Evolutionary conservation across 2,888 invertebrate species (phyloP).

Genomic region (Merodon equestris): DNA sequence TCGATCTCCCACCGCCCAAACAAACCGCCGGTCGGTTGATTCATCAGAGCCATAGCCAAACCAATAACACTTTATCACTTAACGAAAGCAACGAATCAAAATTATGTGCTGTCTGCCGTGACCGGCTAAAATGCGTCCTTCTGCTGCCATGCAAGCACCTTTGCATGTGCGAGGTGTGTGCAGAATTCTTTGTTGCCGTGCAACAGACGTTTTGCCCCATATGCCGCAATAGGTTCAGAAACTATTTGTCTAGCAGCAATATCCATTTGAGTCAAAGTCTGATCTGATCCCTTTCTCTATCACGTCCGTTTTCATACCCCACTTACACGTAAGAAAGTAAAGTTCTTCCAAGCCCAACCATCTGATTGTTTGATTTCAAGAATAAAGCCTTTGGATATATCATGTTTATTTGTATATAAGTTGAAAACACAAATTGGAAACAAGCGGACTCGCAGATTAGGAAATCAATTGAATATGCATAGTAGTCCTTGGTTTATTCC

Average conservation of each 20-base stretch:
- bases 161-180: slow-evolving; percentile 71
- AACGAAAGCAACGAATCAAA: slow-evolving; percentile 50
- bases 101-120: slow-evolving; percentile 70
- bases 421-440: too few species aligned
- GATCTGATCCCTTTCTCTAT: slow-evolving; percentile 1
- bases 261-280: slow-evolving; percentile 48
- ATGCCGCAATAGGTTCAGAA: slow-evolving; percentile 65
- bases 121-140: slow-evolving; percentile 70
- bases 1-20: slow-evolving; percentile 33
- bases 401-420: too few species aligned
- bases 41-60: neutral
- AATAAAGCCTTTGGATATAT: too few species aligned
- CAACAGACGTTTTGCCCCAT: slow-evolving; percentile 69
- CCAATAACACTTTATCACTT: neutral
- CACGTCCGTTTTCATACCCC: too few species aligned
- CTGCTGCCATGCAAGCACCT: slow-evolving; percentile 72
- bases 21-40: neutral
- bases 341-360: neutral
- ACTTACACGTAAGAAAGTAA: slow-evolving; percentile 19
- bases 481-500: too few species aligned
- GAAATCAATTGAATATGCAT: too few species aligned
- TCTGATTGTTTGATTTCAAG: too few species aligned
- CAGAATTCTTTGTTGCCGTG: slow-evolving; percentile 49
- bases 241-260: slow-evolving; percentile 39
- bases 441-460: too few species aligned